Base-by-base conservation (phyloP, 2,888 invertebrate species). In the Hedychridium roseum region DNA sequence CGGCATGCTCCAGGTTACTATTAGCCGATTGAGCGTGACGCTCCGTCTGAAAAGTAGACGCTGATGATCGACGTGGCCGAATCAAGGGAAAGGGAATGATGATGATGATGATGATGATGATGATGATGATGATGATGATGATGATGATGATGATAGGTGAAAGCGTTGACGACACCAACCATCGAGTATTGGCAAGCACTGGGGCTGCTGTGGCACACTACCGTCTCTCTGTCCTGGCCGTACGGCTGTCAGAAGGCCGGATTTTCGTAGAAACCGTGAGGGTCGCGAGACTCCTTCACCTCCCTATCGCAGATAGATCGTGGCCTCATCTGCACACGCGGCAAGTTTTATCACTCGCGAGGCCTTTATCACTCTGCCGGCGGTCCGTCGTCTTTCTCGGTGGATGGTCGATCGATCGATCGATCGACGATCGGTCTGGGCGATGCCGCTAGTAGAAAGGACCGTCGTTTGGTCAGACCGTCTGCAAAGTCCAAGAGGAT, bases 171-270 rank as follows among this genome's bases (percentile, higher is more conserved):
- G 58, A 60, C 60, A 73, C 74, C 53, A 74, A 78, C 78, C 78
- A 78, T 78, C 73, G 78, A 78, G 74, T 76, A 78, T 66, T 75
- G 71, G 71, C 72, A 73, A 72, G 73, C 70, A 72, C 73, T 70
- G 73, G 69, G 73, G 72, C 73, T 70, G 74, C 75, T 76, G 73
- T 74, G 71, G 73, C 73, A 74, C 72, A 73, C 76, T 73, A 75
- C 68, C 69, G 73, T 74, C 68, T 61, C 65, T 73, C 70, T 68
- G 66, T 73, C 68, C 66, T 67, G 70, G 64, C 64, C 66, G 69
- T 73, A 69, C 68, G 66, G 68, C 68, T 68, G 74, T 76, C 74
- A 74, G 71, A 76, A 73, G 57, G 68, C 69, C 67, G 68, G 67
- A 73, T 68, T 46, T 40, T 64, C 65, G 51, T 70, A 61, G 64